Evolutionary conservation across 2,113 vertebrate genomes (phyloP), one percentile per base, ranked within the genome.

Genomic region (Puffinus mauretanicus): DNA sequence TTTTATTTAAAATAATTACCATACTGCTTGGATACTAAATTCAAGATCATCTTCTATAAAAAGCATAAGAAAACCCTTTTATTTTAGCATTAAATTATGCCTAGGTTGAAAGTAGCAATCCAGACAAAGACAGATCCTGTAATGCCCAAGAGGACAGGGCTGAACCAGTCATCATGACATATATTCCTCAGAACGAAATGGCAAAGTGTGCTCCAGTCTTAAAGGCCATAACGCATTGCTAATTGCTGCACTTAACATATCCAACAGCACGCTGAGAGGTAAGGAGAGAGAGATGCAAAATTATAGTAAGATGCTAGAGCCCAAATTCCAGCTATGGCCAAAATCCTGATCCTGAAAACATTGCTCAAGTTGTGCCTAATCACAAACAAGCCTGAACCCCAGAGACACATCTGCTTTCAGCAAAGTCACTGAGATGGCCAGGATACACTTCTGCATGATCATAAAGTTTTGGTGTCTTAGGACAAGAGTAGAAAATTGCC

Each of bases 401-500:
- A 70, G 21, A 36, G 25, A 73, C 13, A 84, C 34, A 51, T 91
- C 60, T 82, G 42, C 46, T 58, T 70, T 82, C 69, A 81, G 72
- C 54, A n/a, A n/a, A 44, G 65, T 58, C 70, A 84, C 36, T 15
- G 47, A 87, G 42, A 75, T 22, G 29, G 81, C 18, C 44, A 93
- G 81, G 36, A 81, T 19, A 62, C 2, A 13, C 44, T 88, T 93
- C 67, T 57, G 40, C 3, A 0, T 14, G 49, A 86, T 71, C 51
- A 75, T 62, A 51, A 91, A 62, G 29, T 75, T 97, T 51, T 91
- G 22, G n/a, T 93, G 42, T 51, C 84, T 79, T 87, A 91, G 32
- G 69, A 89, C 65, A 91, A 94, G 78, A 84, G 55, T 29, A 91
- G 90, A 78, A 94, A 94, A 96, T 87, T 95, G 73, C 69, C 78